These are phyloP conservation scores for Asbolus verrucosus DNA, from an alignment of 1,140 invertebrate genomes.

Conservation along the genomic window DNA sequence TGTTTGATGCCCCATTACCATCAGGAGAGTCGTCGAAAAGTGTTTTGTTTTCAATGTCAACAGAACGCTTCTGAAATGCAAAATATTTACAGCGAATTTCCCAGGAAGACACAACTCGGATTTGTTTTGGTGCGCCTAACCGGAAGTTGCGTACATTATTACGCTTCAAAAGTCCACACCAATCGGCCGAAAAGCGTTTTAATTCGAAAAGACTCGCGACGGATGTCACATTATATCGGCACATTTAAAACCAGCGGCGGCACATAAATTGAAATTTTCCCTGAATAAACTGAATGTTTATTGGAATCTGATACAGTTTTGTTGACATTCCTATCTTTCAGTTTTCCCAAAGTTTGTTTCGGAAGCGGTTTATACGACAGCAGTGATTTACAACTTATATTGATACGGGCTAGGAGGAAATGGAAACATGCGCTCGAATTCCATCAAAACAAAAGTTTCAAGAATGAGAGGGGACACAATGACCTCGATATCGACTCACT, in stretches of 20 bases:
- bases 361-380: conserved; percentile 35
- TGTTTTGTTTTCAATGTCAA: conserved; percentile 10
- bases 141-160: no score
- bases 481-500: conserved; percentile 11
- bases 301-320: conserved; percentile 33
- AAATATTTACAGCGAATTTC: conserved; percentile 9
- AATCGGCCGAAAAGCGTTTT: no score
- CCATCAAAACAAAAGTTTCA: conserved; percentile 31
- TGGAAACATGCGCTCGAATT: conserved; percentile 37
- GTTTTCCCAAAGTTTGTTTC: conserved; percentile 34
- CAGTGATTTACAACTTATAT: conserved; percentile 37
- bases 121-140: neutral
- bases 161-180: no score
- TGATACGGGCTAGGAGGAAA: conserved; percentile 18
- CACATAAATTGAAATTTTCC: conserved; percentile 25
- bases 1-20: conserved; percentile 1
- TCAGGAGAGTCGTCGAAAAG: neutral
- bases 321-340: conserved; percentile 37
- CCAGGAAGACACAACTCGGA: neutral
- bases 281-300: conserved; percentile 28
- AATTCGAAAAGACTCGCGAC: no score
- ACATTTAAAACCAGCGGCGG: conserved; percentile 9
- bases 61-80: neutral
- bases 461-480: conserved; percentile 26
- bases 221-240: conserved; percentile 13